phyloP scores from a whole-genome alignment of 2,113 vertebrate species.

The Upupa epops region DNA sequence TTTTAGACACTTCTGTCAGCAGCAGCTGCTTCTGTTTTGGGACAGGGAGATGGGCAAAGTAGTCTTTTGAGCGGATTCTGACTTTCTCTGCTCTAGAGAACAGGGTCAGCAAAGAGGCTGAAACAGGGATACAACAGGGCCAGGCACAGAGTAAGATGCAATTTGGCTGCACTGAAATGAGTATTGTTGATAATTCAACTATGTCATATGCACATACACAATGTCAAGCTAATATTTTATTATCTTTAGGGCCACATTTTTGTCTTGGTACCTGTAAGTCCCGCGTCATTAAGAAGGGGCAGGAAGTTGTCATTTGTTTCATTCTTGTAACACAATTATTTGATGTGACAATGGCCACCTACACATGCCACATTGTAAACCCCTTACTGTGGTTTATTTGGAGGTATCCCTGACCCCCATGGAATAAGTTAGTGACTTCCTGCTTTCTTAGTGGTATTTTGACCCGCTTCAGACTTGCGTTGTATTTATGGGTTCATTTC shows the following conservation, averaged over 20 bases:
- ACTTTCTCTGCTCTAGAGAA: background rate
- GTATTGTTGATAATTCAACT: background rate
- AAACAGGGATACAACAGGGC: background rate
- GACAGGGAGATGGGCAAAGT: background rate
- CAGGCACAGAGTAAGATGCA: background rate
- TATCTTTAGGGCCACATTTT: background rate
- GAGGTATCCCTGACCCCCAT: background rate
- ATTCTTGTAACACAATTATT: background rate
- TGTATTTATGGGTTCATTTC: conserved; percentile 20
- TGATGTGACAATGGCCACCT: background rate
- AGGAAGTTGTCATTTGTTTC: background rate
- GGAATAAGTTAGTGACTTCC: conserved; percentile 8
- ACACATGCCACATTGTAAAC: background rate
- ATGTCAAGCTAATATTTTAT: too few species aligned
- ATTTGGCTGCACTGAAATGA: background rate
- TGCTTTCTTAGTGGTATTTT: conserved; percentile 8
- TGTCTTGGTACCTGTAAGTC: background rate
- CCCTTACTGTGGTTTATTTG: background rate
- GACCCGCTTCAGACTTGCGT: conserved; percentile 4
- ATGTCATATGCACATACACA: background rate
- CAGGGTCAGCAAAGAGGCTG: accelerated
- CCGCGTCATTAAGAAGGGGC: background rate
- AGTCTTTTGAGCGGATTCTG: background rate
- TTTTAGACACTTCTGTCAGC: background rate
- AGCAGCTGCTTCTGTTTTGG: background rate